Evolutionary conservation across 2,888 invertebrate genomes (phyloP).

Genomic region (Galeruca laticollis): DNA sequence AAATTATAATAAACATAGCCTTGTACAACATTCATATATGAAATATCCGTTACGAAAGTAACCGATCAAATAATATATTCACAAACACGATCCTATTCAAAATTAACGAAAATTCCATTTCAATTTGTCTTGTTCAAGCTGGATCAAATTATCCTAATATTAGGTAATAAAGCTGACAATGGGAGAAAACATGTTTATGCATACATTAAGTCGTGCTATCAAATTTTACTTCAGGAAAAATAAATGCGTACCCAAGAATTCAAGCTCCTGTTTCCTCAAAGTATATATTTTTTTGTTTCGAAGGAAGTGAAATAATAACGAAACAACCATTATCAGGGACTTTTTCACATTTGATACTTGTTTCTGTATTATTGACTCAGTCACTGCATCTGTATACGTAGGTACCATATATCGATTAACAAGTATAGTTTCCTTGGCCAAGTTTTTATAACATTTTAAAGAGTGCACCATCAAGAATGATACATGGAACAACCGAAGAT

Average conservation of each 20-base stretch:
- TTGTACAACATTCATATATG: neutral
- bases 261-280: neutral
- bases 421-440: too few relatives aligned
- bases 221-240: conserved; percentile 15
- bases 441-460: too few relatives aligned
- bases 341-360: too few relatives aligned
- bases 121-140: conserved; percentile 45
- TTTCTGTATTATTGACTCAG: too few relatives aligned
- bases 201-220: conserved; percentile 34
- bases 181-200: conserved; percentile 42
- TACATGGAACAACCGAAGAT: too few relatives aligned
- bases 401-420: too few relatives aligned
- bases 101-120: conserved; percentile 43
- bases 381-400: too few relatives aligned
- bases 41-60: neutral
- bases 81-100: conserved; percentile 39
- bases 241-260: neutral
- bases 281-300: neutral
- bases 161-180: conserved; percentile 44
- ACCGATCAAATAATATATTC: conserved; percentile 41
- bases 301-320: neutral
- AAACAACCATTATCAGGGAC: neutral
- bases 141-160: conserved; percentile 43
- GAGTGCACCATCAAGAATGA: too few relatives aligned
- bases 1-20: neutral